These are phyloP conservation scores for Myathropa florea DNA, from an alignment of 2,888 invertebrate species.

Conservation along the genomic window DNA sequence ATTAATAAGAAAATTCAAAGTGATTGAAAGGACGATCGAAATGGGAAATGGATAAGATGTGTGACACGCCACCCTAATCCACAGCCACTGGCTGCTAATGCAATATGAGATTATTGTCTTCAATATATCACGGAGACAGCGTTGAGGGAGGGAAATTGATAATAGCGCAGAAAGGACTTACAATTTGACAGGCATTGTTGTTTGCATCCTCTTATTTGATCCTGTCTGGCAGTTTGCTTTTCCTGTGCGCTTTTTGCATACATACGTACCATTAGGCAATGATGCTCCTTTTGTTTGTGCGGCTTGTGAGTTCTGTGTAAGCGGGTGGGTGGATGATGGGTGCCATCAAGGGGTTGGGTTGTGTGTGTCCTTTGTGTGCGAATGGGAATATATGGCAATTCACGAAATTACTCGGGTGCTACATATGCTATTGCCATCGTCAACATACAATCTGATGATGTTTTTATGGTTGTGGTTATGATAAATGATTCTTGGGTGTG, in stretches of 20 bases:
- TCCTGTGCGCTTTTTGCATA: conserved; percentile 54
- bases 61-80: conserved; percentile 46
- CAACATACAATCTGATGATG: conserved; percentile 67
- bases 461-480: conserved; percentile 70
- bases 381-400: conserved; percentile 55
- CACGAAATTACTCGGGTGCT: conserved; percentile 62
- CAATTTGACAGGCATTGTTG: conserved; percentile 65
- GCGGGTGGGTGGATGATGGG: neutral
- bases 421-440: conserved; percentile 67
- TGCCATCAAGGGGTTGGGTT: neutral
- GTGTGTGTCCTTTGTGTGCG: conserved; percentile 44
- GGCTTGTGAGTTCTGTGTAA: conserved; percentile 9
- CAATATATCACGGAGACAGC: conserved; percentile 23
- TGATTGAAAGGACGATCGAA: conserved; percentile 47
- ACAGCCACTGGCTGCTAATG: conserved; percentile 17
- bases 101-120: conserved; percentile 45
- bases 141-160: conserved; percentile 38
- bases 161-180: conserved; percentile 55
- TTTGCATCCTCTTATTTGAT: conserved; percentile 63
- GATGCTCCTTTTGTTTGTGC: conserved; percentile 64
- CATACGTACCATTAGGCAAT: conserved; percentile 62
- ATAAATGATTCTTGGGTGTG: conserved; percentile 57
- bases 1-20: conserved; percentile 53
- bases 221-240: conserved; percentile 23
- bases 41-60: neutral